Evolutionary conservation across 2,888 invertebrate genomes (phyloP).

Genomic region (Polyploca ridens): DNA sequence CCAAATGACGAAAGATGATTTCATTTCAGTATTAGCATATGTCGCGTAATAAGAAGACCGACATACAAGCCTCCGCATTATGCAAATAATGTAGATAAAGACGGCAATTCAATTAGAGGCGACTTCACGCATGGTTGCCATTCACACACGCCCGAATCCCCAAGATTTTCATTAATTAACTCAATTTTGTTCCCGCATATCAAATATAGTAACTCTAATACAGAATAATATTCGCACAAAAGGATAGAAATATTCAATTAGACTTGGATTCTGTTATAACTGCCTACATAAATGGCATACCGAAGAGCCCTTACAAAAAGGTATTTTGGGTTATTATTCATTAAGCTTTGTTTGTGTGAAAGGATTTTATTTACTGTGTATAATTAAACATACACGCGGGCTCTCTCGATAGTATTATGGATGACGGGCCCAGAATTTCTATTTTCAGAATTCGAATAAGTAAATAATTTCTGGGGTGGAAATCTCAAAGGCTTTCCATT

Average conservation of each 20-base stretch:
- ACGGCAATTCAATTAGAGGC: slow-evolving; percentile 57
- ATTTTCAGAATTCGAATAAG: slow-evolving; percentile 2
- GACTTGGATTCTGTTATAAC: slow-evolving; percentile 24
- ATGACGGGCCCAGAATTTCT: slow-evolving; percentile 9
- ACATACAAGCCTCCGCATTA: slow-evolving; percentile 33
- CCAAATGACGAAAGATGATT: slow-evolving; percentile 10
- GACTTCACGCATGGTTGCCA: slow-evolving; percentile 45
- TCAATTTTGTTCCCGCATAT: slow-evolving; percentile 39
- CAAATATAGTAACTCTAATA: slow-evolving; percentile 33
- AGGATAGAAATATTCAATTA: slow-evolving; percentile 23
- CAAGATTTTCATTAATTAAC: slow-evolving; percentile 54
- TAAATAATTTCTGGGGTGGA: not conserved
- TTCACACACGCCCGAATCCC: slow-evolving; percentile 31
- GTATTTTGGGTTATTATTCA: slow-evolving; percentile 9
- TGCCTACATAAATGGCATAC: slow-evolving; percentile 4
- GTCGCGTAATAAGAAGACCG: slow-evolving; percentile 31
- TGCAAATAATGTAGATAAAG: slow-evolving; percentile 55
- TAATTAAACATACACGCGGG: slow-evolving; percentile 13
- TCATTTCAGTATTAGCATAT: slow-evolving; percentile 29
- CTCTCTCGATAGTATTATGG: slow-evolving; percentile 8
- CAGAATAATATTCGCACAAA: slow-evolving; percentile 29
- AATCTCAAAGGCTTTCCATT: not conserved
- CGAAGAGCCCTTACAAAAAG: not conserved
- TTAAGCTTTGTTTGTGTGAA: slow-evolving; percentile 11
- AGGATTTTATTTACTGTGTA: slow-evolving; percentile 2